phyloP scores from a whole-genome alignment of 2,797 vertebrate genomes.

The Margarornis squamiger region DNA sequence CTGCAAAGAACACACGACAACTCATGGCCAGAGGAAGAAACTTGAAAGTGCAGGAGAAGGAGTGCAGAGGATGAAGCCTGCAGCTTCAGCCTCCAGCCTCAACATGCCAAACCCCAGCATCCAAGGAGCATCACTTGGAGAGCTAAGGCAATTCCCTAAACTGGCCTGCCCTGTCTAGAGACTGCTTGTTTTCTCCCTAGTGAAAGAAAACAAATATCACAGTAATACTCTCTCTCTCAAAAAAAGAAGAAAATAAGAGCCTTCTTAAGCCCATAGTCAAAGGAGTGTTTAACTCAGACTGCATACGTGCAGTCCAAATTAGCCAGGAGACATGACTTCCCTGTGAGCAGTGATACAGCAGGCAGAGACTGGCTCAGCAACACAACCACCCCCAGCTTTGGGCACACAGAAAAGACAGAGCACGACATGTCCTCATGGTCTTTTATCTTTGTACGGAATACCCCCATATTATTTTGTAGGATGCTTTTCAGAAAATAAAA shows the following conservation, averaged over 20 bases:
- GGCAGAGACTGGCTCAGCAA: accelerated
- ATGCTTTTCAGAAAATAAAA: not conserved
- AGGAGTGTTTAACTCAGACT: not conserved
- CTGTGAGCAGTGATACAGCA: not conserved
- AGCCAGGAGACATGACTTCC: not conserved
- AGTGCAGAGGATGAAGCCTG: not conserved
- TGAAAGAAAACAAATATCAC: not conserved
- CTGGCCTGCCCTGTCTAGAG: too few relatives aligned
- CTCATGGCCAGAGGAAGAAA: not conserved
- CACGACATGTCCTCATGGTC: accelerated
- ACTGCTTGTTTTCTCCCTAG: not conserved
- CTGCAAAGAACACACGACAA: not conserved
- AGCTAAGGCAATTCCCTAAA: not conserved
- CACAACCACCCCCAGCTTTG: not conserved
- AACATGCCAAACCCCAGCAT: not conserved
- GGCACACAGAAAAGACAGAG: not conserved
- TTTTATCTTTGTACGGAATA: not conserved
- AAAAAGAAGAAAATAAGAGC: not conserved
- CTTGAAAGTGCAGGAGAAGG: not conserved
- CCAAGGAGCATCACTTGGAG: not conserved
- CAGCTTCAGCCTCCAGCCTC: not conserved
- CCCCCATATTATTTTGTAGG: not conserved
- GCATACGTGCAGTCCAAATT: not conserved
- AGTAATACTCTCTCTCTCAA: not conserved
- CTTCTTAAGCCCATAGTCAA: not conserved